Base-by-base conservation (phyloP, 35 echinoderm and acorn worm genomes). In the Apostichopus californicus region DNA sequence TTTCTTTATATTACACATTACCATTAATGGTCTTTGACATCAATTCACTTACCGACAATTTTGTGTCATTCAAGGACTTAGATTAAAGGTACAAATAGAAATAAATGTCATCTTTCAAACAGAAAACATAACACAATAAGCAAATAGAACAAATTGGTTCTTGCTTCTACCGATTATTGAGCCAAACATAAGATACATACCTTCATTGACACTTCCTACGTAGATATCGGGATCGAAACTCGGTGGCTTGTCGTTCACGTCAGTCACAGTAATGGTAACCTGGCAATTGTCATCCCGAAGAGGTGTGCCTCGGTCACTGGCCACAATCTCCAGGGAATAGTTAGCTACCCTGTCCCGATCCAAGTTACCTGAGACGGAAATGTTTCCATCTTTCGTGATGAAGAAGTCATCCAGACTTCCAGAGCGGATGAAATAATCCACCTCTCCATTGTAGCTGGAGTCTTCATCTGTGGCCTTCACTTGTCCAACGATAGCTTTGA, bases 231-330 rank as follows among this genome's bases (percentile, higher is more conserved):
- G 86, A 72, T 8, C 17, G 21, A 89, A 89, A 28, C 1, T 6
- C 8, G 86, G 86, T 8, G 86, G 86, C 52, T 89, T 72, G 34
- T 89, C 13, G 64, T 89, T 89, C 61, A 89, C 26, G 24, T 89
- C 86, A 26, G 46, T 66, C 65, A 89, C 12, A 26, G 23, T 89
- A 9, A 89, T 89, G 63, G 10, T 26, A 1, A 89, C 86, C 11
- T 9, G 53, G 22, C 63, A 89, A 13, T 4, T 52, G n/a, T 73
- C 21, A 0, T 11, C 46, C 17, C 3, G n/a, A n/a, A 65, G 86
- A 8, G 86, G 86, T 17, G 86, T 73, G 15, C 86, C 86, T 63
- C 86, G 86, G 63, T 89, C 86, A 12, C 64, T 58, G 23, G 66
- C 86, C 18, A 64, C 57, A 14, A 89, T 22, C 4, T 34, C 68